Evolutionary conservation across 2,113 vertebrate species (phyloP), one percentile per base, ranked within the genome.

Genomic region (Cyprichromis sp.): DNA sequence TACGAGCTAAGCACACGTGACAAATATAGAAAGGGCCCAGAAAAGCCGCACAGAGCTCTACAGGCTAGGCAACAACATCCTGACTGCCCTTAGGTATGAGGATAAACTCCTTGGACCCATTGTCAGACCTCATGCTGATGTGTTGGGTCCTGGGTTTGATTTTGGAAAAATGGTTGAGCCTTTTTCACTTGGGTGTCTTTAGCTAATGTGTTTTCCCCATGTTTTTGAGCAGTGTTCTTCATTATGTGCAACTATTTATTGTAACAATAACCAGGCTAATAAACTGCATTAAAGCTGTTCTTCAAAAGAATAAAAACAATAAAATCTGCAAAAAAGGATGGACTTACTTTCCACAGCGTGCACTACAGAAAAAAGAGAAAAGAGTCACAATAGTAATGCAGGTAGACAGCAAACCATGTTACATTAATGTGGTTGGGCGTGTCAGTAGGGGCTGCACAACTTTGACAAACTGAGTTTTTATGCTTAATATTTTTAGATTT

Each of bases 291-390:
- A 50, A 78, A 78, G 42, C 71, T 50, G 7, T n/a, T 78, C 26
- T 78, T 50, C 42, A n/a, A 78, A 47, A 78, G 42, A 78, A 78
- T 31, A 26, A 31, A 52, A 19, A 16, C 13, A 59, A n/a, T 8
- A 63, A 87, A 92, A 92, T 87, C 90, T 82, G 79, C 91, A 91
- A 92, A 95, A 81, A 92, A 95, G 95, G 91, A 92, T 83, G 89
- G 85, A 98, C 97, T 98, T 98, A 98, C 97, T 99, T 97, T 98
- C 97, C 97, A 98, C 97, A 97, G 97, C 96, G 91, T 98, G 97
- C 91, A 98, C 98, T 98, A 97, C 97, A 97, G 97, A 97, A 97
- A 96, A 95, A 97, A 97, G 95, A 97, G 95, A 97, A 93, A 97
- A 96, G 97, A 94, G 96, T 96, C 97, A 97, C 96, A 87, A 86